A percentile compares a stretch with the other conserved stretches of the same genome.
These are phyloP conservation scores for Myripristis murdjan DNA, from an alignment of 2,797 vertebrate genomes.

Conservation along the genomic window DNA sequence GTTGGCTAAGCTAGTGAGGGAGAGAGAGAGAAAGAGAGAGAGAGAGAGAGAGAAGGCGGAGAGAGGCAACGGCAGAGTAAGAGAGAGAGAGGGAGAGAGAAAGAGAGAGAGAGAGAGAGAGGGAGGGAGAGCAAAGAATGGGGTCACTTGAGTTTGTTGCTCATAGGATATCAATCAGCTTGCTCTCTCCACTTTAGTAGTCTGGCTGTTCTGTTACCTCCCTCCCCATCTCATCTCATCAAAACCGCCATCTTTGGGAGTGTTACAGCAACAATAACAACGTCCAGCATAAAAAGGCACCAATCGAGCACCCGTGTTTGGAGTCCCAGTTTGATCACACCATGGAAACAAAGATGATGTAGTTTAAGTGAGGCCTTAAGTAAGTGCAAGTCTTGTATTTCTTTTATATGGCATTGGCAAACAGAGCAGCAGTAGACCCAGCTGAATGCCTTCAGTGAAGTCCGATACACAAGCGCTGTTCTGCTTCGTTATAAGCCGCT, in stretches of 20 bases:
- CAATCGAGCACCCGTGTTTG: conserved; percentile 45
- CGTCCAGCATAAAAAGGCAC: conserved; percentile 51
- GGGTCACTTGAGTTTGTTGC: conserved; percentile 88
- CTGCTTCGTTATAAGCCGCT: conserved; percentile 41
- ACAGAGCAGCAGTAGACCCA: conserved; percentile 19
- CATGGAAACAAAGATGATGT: conserved; percentile 57
- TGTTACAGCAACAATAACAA: conserved; percentile 66
- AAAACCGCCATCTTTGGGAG: conserved; percentile 79
- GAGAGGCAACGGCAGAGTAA: conserved; percentile 12
- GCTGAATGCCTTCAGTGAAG: conserved; percentile 27
- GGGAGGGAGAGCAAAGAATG: conserved; percentile 73
- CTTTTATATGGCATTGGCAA: conserved; percentile 35
- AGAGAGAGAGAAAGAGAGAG: conserved; percentile 35
- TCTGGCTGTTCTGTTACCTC: conserved; percentile 70
- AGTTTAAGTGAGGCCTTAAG: conserved; percentile 53
- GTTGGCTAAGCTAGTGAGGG: conserved; percentile 73
- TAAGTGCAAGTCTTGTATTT: conserved; percentile 38
- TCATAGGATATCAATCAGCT: conserved; percentile 82
- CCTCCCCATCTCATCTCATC: conserved; percentile 74
- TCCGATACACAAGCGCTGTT: conserved; percentile 25
- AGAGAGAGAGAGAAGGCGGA: conserved; percentile 48
- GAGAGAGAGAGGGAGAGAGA: conserved; percentile 48
- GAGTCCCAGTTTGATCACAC: conserved; percentile 34
- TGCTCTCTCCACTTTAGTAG: conserved; percentile 74
- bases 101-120: conserved; percentile 64